phyloP scores from a whole-genome alignment of 2,113 vertebrate species.

The Anolis carolinensis region DNA sequence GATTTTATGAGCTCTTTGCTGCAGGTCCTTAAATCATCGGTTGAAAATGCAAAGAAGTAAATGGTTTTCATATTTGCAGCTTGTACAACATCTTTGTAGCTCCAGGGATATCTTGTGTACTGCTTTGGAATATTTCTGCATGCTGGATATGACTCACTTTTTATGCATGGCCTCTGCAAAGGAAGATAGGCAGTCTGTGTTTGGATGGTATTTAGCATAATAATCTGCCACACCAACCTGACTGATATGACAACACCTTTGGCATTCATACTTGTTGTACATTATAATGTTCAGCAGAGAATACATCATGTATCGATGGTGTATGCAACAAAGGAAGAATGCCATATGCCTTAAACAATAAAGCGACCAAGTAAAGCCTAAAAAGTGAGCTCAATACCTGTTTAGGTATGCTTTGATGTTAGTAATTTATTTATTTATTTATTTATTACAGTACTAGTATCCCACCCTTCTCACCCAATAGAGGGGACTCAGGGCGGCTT shows the following conservation, averaged over 20 bases:
- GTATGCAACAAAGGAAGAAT: neutral
- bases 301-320: neutral
- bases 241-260: conserved; percentile 37
- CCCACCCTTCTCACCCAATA: no score
- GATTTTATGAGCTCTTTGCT: conserved; percentile 43
- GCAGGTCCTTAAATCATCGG: conserved; percentile 44
- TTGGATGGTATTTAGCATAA: conserved; percentile 20
- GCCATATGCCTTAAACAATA: neutral
- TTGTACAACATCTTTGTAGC: conserved; percentile 36
- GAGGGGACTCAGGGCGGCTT: no score
- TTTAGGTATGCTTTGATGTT: neutral
- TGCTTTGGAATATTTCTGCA: conserved; percentile 46
- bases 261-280: fast-evolving
- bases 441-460: no score
- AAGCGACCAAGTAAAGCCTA: neutral
- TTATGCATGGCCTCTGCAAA: conserved; percentile 44
- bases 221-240: conserved; percentile 46
- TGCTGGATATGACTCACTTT: conserved; percentile 42
- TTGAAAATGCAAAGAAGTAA: conserved; percentile 50
- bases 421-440: no score
- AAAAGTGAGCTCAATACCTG: conserved; percentile 5
- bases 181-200: conserved; percentile 15
- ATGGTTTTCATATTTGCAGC: conserved; percentile 47
- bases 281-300: conserved; percentile 8
- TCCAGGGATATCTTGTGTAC: conserved; percentile 41